Evolutionary conservation across 2,888 invertebrate genomes (phyloP).

Genomic region (Papilio demoleus): DNA sequence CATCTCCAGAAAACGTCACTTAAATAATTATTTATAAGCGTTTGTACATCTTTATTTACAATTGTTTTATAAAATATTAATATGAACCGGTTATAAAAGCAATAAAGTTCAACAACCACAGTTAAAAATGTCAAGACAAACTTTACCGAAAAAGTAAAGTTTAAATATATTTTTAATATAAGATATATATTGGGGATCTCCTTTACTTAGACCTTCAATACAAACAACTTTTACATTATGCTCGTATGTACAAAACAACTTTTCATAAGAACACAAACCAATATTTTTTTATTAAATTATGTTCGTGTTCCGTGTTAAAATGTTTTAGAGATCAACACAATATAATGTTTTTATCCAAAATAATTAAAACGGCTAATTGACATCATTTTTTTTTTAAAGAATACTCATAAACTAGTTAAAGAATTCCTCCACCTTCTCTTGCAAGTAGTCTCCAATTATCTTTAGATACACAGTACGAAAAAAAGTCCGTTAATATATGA

Average conservation of each 20-base stretch:
- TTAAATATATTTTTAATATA: too few species aligned
- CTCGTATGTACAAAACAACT: background rate
- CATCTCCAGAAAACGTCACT: background rate
- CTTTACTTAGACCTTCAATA: background rate
- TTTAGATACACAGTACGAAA: background rate
- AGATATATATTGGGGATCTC: background rate
- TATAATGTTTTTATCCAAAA: background rate
- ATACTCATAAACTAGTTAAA: too few species aligned
- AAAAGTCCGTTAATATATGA: background rate
- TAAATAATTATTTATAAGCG: background rate
- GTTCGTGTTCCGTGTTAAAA: background rate
- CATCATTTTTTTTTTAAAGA: too few species aligned
- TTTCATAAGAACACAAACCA: background rate
- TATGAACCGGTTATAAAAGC: background rate
- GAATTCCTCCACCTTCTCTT: too few species aligned
- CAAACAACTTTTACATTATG: constrained; percentile 17
- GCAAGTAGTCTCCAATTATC: background rate
- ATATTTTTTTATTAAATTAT: background rate
- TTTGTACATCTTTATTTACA: background rate
- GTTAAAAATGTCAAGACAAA: constrained; percentile 5
- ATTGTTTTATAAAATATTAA: background rate
- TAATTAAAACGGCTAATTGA: too few species aligned
- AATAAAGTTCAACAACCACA: background rate
- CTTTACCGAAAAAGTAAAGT: too few species aligned
- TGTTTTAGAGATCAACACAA: background rate